Base-by-base conservation (phyloP, 2,113 vertebrate genomes). In the Aplodontia rufa region DNA sequence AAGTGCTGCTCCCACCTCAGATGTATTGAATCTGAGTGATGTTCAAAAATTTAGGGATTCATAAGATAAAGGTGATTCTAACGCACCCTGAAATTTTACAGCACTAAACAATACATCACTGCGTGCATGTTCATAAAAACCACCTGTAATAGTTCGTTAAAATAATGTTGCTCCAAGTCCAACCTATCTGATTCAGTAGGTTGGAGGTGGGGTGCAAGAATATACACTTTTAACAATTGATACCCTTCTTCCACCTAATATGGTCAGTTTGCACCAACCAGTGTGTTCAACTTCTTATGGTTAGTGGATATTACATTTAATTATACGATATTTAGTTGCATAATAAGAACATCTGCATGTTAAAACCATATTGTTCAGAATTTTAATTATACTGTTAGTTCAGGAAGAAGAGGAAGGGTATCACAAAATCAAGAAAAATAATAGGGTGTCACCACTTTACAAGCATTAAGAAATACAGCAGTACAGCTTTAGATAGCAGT, bases 341-440 rank as follows among this genome's bases (percentile, higher is more conserved):
- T 53, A 19, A 62, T 79, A 93, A 72, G 28, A 92, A 84, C 64
- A 80, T 26, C 8, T 64, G 20, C 4, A 80, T 80, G 71, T 16
- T 84, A 24, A 94, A 95, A n/a, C 13, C 9, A 72, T 58, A 64
- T 69, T 64, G 62, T 79, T 80, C 28, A 86, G 55, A 3, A 83
- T 60, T 93, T 93, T 88, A 94, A 93, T 93, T 85, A 35, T 90
- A 69, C 24, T 87, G 5, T 87, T 90, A 90, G 37, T 71, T 88
- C 30, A 37, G 35, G 11, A 86, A 58, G 16, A 89, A 72, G 37
- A 83, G 32, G 51, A 86, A 83, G 24, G 1, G 7, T 66, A 12
- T 49, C 42, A 11, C 11, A 72, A 97, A 91, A 95, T 85, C 42
- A 55, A 47, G 47, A 60, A 93, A 78, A 84, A 92, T 82, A 81